phyloP scores from a whole-genome alignment of 2,113 vertebrate species.

The Synodontis membranacea region DNA sequence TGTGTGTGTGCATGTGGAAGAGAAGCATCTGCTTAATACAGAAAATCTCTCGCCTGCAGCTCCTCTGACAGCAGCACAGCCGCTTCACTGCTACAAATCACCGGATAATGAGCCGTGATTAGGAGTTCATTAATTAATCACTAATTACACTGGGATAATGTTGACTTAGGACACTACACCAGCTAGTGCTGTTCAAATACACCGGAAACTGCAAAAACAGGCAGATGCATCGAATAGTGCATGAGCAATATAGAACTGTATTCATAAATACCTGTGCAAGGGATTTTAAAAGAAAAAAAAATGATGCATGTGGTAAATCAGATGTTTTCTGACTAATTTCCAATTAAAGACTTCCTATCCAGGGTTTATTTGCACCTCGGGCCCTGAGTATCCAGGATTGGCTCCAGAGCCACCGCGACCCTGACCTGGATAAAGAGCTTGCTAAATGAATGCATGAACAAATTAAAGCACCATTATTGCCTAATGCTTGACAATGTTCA shows the following conservation, averaged over 20 bases:
- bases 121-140: slow-evolving; percentile 49
- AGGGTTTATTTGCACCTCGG: not conserved
- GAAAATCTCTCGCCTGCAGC: slow-evolving; percentile 24
- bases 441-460: not conserved
- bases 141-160: slow-evolving; percentile 43
- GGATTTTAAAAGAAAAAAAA: not conserved
- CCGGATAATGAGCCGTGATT: slow-evolving; percentile 42
- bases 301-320: too few relatives aligned
- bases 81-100: slow-evolving; percentile 37
- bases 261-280: not conserved
- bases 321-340: not conserved
- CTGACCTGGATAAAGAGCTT: not conserved
- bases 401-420: not conserved
- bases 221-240: not conserved
- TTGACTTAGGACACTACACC: slow-evolving; percentile 35
- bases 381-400: not conserved
- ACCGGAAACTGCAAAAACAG: slow-evolving; percentile 7
- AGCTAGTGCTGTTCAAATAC: slow-evolving; percentile 29
- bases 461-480: not conserved
- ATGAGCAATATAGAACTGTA: not conserved
- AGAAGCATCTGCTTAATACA: not conserved
- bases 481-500: not conserved
- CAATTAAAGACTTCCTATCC: not conserved
- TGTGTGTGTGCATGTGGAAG: not conserved
- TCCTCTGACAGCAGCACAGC: slow-evolving; percentile 35